These are phyloP conservation scores for Triplophysa siluroides DNA, from an alignment of 2,113 vertebrate genomes.

Conservation along the genomic window DNA sequence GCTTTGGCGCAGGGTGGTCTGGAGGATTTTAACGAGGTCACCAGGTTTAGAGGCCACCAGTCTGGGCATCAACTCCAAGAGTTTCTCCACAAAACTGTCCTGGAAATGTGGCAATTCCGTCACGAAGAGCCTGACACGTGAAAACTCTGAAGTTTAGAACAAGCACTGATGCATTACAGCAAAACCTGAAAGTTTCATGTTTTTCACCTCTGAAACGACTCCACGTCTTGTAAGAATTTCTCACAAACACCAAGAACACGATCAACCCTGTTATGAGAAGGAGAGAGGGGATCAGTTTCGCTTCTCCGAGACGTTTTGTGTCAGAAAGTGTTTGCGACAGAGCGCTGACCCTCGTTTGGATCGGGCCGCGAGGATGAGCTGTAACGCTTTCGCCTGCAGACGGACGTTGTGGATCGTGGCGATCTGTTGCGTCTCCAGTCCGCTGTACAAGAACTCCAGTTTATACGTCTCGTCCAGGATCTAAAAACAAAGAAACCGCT, in stretches of 20 bases:
- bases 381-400: constrained; percentile 90
- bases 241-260: constrained; percentile 87
- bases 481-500: constrained; percentile 60
- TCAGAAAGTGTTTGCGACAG: background rate
- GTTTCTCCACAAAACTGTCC: constrained; percentile 91
- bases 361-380: constrained; percentile 85
- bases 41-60: constrained; percentile 86
- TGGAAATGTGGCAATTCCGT: constrained; percentile 89
- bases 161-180: background rate
- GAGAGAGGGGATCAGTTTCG: background rate
- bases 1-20: constrained; percentile 87
- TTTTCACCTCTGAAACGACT: constrained; percentile 88
- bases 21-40: constrained; percentile 93
- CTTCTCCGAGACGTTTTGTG: background rate
- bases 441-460: constrained; percentile 96
- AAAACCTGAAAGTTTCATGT: background rate
- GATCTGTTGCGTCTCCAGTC: constrained; percentile 87
- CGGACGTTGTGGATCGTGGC: constrained; percentile 92
- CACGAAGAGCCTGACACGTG: constrained; percentile 80
- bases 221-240: constrained; percentile 92
- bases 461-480: constrained; percentile 95
- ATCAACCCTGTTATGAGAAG: constrained; percentile 77
- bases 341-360: constrained; percentile 83
- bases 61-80: constrained; percentile 92
- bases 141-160: background rate